Base-by-base conservation (phyloP, 2,888 invertebrate species). In the Achlya flavicornis region DNA sequence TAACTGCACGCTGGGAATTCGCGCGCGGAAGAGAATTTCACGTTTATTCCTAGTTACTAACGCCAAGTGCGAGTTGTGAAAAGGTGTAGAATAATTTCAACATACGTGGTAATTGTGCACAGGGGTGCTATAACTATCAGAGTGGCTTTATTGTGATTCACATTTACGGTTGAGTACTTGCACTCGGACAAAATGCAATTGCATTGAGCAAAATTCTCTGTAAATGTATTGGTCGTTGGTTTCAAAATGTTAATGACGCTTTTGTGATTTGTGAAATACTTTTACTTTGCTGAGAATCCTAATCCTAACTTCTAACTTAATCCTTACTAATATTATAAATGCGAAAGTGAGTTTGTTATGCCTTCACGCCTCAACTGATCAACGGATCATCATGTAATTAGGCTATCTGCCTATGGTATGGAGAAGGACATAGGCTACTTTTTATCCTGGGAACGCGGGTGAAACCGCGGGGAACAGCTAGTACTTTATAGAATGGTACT, bases 61-160 rank as follows among this genome's bases (percentile, higher is more conserved):
- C 67, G 65, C 62, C 35, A 66, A 65, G 67, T 70, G 64, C 61
- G 26, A 66, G 64, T 66, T 72, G 75, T 68, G 72, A 41, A 60
- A 60, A 60, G 60, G 43, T 60, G 14, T 19, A 60, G 41, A 60
- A 60, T 60, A 60, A 60, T 60, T 60, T 26, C 43, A 60, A 60
- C 60, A 57, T 19, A 35, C 57, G 35, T 38, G 53, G 35, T 57
- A 61, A 61, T 59, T 38, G 66, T 71, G 71, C 64, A 64, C 70
- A 33, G 67, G 64, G 61, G 64, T 59, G 68, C 66, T 67, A 65
- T 80, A 71, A 72, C 75, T 66, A 66, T 68, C 64, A 62, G 19
- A 33, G 63, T 38, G 61, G 61, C 66, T 72, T 73, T 78, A 77
- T 77, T 75, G 78, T 77, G 74, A 79, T 76, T 76, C 71, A 70